Conservation (phyloP, 2,113 vertebrate genomes). For the Cathartes aura region DNA sequence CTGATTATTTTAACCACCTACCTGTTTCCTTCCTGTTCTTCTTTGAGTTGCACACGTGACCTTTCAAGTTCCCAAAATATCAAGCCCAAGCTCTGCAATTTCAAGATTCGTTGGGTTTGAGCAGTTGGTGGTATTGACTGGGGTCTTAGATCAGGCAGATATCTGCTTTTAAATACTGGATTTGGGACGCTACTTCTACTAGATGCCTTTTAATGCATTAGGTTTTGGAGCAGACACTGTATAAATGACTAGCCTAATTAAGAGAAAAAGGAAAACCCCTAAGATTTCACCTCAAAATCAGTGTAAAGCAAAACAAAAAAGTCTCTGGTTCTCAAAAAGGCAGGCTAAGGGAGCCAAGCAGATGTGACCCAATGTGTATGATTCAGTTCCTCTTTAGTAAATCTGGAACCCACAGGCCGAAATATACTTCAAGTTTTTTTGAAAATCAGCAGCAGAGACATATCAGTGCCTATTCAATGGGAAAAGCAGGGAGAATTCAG, state of each 20-base stretch:
- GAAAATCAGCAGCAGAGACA: background rate
- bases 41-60: background rate
- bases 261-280: background rate
- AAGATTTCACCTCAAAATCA: background rate
- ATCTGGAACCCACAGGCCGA: background rate
- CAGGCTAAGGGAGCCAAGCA: background rate
- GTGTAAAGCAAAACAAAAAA: background rate
- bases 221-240: background rate
- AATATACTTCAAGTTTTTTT: background rate
- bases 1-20: background rate
- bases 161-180: background rate
- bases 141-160: background rate
- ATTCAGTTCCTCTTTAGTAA: background rate
- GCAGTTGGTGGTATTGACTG: background rate
- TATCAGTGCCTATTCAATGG: background rate
- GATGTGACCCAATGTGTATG: fast-evolving
- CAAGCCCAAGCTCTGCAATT: background rate
- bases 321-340: background rate
- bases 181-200: background rate
- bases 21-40: background rate
- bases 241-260: background rate
- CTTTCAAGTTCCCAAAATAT: background rate
- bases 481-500: background rate
- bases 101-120: background rate
- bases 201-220: background rate